These are phyloP conservation scores for Mastacembelus armatus DNA, from an alignment of 2,797 vertebrate species.

Conservation along the genomic window DNA sequence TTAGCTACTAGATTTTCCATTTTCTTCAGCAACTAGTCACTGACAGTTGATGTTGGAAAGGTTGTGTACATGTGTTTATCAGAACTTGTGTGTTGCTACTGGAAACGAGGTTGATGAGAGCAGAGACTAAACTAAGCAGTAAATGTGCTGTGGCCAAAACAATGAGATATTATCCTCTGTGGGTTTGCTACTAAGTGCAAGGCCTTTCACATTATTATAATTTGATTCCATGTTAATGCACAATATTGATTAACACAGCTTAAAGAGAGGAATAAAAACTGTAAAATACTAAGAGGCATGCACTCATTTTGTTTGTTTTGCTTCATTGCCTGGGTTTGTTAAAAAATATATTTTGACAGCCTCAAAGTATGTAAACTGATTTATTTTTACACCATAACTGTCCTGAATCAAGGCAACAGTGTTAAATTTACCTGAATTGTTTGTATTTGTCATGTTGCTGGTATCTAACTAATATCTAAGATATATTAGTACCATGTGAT, in stretches of 20 bases:
- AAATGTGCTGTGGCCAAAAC: neutral
- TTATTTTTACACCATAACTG: neutral
- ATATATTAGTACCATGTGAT: conserved; percentile 53
- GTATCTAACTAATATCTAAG: conserved; percentile 41
- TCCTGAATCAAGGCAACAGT: conserved; percentile 13
- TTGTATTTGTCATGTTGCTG: conserved; percentile 26
- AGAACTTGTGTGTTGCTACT: neutral
- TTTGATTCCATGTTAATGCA: neutral
- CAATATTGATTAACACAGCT: neutral
- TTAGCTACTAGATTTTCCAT: neutral
- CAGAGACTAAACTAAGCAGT: neutral
- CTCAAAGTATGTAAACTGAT: too few relatives aligned
- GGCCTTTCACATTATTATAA: neutral
- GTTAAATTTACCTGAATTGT: conserved; percentile 1
- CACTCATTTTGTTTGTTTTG: neutral
- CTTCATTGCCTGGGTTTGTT: neutral
- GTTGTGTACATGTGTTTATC: neutral
- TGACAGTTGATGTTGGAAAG: neutral
- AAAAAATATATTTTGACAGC: too few relatives aligned
- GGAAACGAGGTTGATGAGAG: neutral
- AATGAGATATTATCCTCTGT: neutral
- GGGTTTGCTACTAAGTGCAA: neutral
- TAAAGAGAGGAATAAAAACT: neutral
- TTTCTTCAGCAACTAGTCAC: neutral
- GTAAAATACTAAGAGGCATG: neutral